phyloP scores from a whole-genome alignment of 2,113 vertebrate species.

The Otus sunia region DNA sequence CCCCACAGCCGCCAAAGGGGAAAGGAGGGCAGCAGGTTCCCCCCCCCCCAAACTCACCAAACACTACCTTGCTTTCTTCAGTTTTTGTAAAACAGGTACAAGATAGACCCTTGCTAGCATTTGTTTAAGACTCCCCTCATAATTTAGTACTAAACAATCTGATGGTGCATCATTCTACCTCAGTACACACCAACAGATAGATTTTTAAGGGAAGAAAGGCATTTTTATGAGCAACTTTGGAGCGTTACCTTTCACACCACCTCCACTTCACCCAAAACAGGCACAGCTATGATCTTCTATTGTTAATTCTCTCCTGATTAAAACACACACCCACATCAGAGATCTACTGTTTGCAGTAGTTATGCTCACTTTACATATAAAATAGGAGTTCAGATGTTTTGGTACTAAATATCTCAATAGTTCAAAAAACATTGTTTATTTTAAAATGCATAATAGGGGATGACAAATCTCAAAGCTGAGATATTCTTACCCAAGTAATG shows the following conservation, averaged over 20 bases:
- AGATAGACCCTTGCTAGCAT: not conserved
- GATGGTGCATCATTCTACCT: not conserved
- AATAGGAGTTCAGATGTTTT: not conserved
- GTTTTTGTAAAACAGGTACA: not conserved
- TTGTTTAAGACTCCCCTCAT: not conserved
- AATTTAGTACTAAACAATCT: too few species aligned
- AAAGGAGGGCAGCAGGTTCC: not conserved
- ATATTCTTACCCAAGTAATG: not conserved
- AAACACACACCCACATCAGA: not conserved
- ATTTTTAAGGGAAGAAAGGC: not conserved
- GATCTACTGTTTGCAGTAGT: slow-evolving; percentile 1
- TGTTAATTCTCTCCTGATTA: not conserved
- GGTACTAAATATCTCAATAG: not conserved
- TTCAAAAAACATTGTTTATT: not conserved
- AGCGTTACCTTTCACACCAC: not conserved
- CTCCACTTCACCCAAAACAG: not conserved
- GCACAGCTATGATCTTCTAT: not conserved
- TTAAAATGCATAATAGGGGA: not conserved
- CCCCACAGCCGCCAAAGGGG: accelerated
- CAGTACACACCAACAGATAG: not conserved
- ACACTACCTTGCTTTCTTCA: accelerated
- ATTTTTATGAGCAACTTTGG: not conserved
- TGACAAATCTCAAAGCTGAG: not conserved
- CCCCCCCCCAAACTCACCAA: accelerated
- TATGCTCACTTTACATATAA: not conserved